Conservation (phyloP, 1,140 invertebrate genomes). For the Matsumurasca onukii region DNA sequence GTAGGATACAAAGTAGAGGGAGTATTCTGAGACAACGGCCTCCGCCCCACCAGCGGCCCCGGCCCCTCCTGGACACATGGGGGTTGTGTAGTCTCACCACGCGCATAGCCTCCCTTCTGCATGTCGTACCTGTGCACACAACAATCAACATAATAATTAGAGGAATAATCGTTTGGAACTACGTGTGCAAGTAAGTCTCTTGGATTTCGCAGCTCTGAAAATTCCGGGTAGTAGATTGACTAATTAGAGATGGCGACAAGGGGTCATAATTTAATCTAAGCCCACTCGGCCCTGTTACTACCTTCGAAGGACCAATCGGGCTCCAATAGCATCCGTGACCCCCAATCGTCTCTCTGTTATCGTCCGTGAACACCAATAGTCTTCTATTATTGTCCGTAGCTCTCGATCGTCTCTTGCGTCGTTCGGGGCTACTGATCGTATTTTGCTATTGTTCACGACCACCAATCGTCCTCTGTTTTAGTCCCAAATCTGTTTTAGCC, state of each 20-base stretch:
- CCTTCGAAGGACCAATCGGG: not conserved
- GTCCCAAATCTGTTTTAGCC: too few species aligned
- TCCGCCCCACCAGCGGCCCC: conserved; percentile 29
- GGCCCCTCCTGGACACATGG: conserved; percentile 33
- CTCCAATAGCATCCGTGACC: too few species aligned
- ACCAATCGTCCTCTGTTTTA: too few species aligned
- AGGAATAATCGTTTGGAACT: not conserved
- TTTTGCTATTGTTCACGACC: too few species aligned
- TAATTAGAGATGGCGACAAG: too few species aligned
- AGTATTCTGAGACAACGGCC: conserved; percentile 38
- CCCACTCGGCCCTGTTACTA: not conserved
- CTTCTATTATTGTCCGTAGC: too few species aligned
- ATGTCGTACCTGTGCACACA: conserved; percentile 35
- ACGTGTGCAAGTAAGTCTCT: not conserved
- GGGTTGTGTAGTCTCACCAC: conserved; percentile 36
- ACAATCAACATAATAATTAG: conserved; percentile 18
- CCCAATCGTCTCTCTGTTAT: too few species aligned
- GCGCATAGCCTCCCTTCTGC: conserved; percentile 38
- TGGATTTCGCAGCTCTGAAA: not conserved
- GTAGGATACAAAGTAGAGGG: conserved; percentile 37
- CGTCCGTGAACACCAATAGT: too few species aligned
- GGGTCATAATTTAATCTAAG: not conserved
- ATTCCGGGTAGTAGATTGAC: not conserved
- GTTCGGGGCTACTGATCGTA: too few species aligned
- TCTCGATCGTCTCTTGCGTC: too few species aligned